A percentile compares a stretch with the other conserved stretches of the same genome.
phyloP scores from a whole-genome alignment of 2,888 invertebrate species.

The Melanophora roralis region DNA sequence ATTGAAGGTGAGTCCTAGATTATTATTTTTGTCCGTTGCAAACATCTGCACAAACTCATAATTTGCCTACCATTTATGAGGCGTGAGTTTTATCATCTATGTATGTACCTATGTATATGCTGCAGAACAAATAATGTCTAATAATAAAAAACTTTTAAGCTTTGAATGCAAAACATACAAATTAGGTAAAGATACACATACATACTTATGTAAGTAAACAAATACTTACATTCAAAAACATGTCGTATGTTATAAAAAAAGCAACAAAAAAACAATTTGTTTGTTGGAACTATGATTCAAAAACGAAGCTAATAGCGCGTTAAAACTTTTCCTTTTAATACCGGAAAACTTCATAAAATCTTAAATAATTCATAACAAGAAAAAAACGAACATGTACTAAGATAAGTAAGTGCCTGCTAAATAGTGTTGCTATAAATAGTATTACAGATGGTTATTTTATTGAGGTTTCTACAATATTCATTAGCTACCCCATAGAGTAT shows the following conservation, averaged over 20 bases:
- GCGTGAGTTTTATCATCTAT: neutral
- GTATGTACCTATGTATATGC: slow-evolving; percentile 40
- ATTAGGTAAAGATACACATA: neutral
- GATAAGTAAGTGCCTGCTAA: neutral
- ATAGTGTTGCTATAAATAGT: too few relatives aligned
- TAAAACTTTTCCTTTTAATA: slow-evolving; percentile 32
- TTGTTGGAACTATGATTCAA: slow-evolving; percentile 53
- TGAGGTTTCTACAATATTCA: too few relatives aligned
- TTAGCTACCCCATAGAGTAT: too few relatives aligned
- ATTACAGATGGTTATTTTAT: too few relatives aligned
- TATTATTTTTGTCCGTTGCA: too few relatives aligned
- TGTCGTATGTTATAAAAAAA: slow-evolving; percentile 27
- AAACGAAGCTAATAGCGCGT: slow-evolving; percentile 31
- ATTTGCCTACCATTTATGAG: too few relatives aligned
- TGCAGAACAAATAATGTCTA: slow-evolving; percentile 7
- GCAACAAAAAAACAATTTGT: slow-evolving; percentile 40
- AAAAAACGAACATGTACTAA: neutral
- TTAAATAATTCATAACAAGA: neutral
- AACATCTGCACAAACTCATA: too few relatives aligned
- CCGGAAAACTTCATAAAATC: neutral
- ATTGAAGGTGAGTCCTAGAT: too few relatives aligned
- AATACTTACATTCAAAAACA: too few relatives aligned
- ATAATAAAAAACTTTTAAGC: slow-evolving; percentile 24
- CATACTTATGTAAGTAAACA: neutral
- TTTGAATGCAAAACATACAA: neutral